Percentiles rank a stretch among this genome's conserved stretches.
Evolutionary conservation across 1,140 invertebrate species (phyloP).

Genomic region (Listronotus bonariensis): DNA sequence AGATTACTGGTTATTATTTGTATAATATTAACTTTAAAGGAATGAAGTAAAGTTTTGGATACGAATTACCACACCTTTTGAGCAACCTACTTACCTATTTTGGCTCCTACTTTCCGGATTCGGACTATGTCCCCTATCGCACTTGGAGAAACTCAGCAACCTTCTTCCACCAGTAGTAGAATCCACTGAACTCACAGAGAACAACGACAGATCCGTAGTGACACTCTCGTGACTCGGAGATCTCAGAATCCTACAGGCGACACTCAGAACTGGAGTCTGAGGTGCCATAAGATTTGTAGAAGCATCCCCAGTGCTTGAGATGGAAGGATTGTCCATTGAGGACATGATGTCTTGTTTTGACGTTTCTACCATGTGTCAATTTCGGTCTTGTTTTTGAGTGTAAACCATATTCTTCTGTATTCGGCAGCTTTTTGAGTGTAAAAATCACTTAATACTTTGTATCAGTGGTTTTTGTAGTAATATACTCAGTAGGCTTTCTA

Average conservation of each 20-base stretch:
- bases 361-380: slow-evolving; percentile 15
- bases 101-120: slow-evolving; percentile 65
- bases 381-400: background rate
- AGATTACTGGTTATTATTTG: too few relatives aligned
- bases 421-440: too few relatives aligned
- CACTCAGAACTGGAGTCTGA: slow-evolving; percentile 59
- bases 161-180: slow-evolving; percentile 64
- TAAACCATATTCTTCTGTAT: background rate
- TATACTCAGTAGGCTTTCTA: too few relatives aligned
- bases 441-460: too few relatives aligned
- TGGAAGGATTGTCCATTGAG: slow-evolving; percentile 9
- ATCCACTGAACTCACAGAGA: slow-evolving; percentile 76
- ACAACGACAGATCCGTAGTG: slow-evolving; percentile 78
- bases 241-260: slow-evolving; percentile 68
- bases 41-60: too few relatives aligned
- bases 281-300: slow-evolving; percentile 46
- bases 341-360: slow-evolving; percentile 25
- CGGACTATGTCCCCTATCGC: slow-evolving; percentile 69
- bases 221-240: slow-evolving; percentile 83
- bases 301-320: slow-evolving; percentile 4
- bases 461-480: too few relatives aligned
- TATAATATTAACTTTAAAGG: too few relatives aligned
- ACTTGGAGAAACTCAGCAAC: slow-evolving; percentile 62
- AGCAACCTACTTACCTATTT: slow-evolving; percentile 38
- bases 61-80: too few relatives aligned